Evolutionary conservation across 2,113 vertebrate genomes (phyloP), one percentile per base, ranked within the genome.

Genomic region (Podiceps cristatus): DNA sequence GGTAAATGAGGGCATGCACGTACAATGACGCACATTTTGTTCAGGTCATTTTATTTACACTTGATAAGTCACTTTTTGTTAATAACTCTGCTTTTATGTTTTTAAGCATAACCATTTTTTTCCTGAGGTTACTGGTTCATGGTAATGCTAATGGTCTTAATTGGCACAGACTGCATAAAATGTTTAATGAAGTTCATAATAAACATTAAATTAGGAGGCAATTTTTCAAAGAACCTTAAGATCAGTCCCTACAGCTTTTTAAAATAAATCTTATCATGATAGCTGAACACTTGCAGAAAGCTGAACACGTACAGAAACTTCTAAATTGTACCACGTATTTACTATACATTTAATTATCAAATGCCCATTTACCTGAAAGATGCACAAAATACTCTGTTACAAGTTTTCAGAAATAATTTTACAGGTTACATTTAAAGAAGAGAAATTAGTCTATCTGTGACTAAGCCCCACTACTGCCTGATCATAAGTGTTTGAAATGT

Each of bases 11-110:
- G 58, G 42, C 58, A 87, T 14, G 76, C 27, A 69, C 10, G 53
- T 29, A n/a, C 62, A 63, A 7, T 91, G 91, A 97, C 31, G 62
- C 86, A 96, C 89, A 62, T 88, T 96, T 94, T 93, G 76, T 96
- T 87, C 84, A 50, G 83, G 60, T 56, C 62, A 40, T 73, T 97
- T 73, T 95, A 87, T 96, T 95, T 96, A 94, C 91, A 94, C 69
- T 93, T 91, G 91, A 86, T 95, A 97, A 91, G 76, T 87, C 66
- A 50, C 47, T 88, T 96, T 88, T 91, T 60, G 56, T 90, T 96
- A 93, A 75, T 89, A 92, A 84, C 25, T 1, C 27, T 12, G 59
- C 78, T 88, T 81, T 94, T n/a, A 89, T 58, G 58, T 73, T 94
- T 95, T 72, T 50, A 93, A 94, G 37, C 66, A 85, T 49, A 95